A percentile compares a stretch with the other conserved stretches of the same genome.
These are phyloP conservation scores for Mylabris sibirica DNA, from an alignment of 2,888 invertebrate genomes.

Conservation along the genomic window DNA sequence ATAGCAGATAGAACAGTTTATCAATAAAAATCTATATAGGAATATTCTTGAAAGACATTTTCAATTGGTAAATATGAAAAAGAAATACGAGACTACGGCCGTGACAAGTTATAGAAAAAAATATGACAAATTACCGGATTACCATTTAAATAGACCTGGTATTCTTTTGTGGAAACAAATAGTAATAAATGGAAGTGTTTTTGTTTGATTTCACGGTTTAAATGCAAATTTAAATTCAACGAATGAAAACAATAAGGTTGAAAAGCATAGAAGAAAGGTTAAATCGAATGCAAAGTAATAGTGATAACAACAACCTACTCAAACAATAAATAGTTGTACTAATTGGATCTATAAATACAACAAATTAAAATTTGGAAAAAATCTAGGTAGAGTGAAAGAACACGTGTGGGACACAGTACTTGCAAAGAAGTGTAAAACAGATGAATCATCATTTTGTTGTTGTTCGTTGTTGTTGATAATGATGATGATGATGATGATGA, in stretches of 20 bases:
- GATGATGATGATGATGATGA: background rate
- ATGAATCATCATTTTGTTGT: conserved; percentile 39
- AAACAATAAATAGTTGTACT: conserved; percentile 34
- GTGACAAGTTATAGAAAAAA: conserved; percentile 5
- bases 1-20: too few species aligned
- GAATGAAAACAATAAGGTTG: background rate
- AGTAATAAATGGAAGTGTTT: conserved; percentile 6
- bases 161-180: background rate
- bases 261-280: conserved; percentile 20
- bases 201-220: conserved; percentile 13
- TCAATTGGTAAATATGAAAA: conserved; percentile 1
- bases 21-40: background rate
- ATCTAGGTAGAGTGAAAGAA: conserved; percentile 40
- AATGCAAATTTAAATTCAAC: conserved; percentile 10
- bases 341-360: conserved; percentile 38
- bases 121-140: conserved; percentile 12
- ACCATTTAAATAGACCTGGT: conserved; percentile 7
- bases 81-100: background rate
- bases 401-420: conserved; percentile 43
- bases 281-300: conserved; percentile 33
- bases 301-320: conserved; percentile 36
- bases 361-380: background rate
- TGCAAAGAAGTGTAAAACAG: conserved; percentile 38
- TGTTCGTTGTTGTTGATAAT: background rate
- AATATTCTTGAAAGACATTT: background rate